A percentile compares a stretch with the other conserved stretches of the same genome.
Conservation (phyloP, 2,888 invertebrate genomes). For the Chrysolina haemoptera region DNA sequence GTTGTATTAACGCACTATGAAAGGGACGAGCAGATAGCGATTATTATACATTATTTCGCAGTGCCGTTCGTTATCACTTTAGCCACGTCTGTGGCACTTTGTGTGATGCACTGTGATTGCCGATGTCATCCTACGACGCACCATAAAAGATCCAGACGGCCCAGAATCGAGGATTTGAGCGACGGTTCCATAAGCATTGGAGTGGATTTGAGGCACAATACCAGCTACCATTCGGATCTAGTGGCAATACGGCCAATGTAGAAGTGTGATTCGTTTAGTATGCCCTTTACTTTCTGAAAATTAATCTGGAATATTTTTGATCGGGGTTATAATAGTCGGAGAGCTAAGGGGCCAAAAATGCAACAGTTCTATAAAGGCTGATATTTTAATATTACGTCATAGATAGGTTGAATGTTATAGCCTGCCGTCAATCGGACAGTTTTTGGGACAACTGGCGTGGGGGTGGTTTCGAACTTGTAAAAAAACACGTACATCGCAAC, state of each 20-base stretch:
- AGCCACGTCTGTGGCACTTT: slow-evolving; percentile 87
- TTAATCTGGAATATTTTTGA: slow-evolving; percentile 28
- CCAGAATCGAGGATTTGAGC: slow-evolving; percentile 77
- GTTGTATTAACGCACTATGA: slow-evolving; percentile 89
- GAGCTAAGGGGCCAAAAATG: no score
- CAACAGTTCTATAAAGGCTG: no score
- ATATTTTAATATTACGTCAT: no score
- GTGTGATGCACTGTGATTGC: slow-evolving; percentile 91
- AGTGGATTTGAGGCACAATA: slow-evolving; percentile 76
- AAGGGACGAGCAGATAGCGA: slow-evolving; percentile 85
- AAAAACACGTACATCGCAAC: no score
- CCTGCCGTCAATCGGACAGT: no score
- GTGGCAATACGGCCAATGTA: slow-evolving; percentile 67
- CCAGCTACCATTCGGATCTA: slow-evolving; percentile 67
- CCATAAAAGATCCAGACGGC: slow-evolving; percentile 76
- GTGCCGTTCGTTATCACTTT: slow-evolving; percentile 88
- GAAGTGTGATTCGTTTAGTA: slow-evolving; percentile 24
- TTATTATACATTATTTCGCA: slow-evolving; percentile 87
- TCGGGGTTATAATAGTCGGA: background rate
- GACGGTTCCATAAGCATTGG: slow-evolving; percentile 82
- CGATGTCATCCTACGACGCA: slow-evolving; percentile 79
- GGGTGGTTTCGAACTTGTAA: no score
- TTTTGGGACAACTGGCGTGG: no score
- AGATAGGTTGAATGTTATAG: no score
- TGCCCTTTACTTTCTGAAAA: slow-evolving; percentile 18